A percentile compares a stretch with the other conserved stretches of the same genome.
Evolutionary conservation across 2,888 invertebrate genomes (phyloP).

Genomic region (Chrysolina oricalcia): DNA sequence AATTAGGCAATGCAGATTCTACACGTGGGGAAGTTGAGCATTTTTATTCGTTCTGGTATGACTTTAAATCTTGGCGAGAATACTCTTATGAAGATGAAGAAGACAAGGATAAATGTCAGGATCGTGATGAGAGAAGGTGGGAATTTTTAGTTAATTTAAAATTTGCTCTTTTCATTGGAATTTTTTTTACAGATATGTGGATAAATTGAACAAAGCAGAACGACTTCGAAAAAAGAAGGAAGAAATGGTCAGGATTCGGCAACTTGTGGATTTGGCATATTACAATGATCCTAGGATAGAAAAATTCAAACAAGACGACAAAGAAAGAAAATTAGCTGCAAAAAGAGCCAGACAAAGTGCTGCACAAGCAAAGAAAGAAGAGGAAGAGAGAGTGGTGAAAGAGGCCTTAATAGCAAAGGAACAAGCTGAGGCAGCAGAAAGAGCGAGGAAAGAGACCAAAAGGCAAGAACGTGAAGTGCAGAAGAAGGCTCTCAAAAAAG

Average conservation of each 20-base stretch:
- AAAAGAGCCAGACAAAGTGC: slow-evolving; percentile 92
- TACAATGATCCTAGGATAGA: slow-evolving; percentile 94
- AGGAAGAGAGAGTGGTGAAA: slow-evolving; percentile 84
- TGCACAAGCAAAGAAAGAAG: slow-evolving; percentile 86
- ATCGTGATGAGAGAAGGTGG: slow-evolving; percentile 90
- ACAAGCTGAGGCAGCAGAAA: slow-evolving; percentile 86
- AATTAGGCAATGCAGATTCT: slow-evolving; percentile 83
- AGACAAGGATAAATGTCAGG: slow-evolving; percentile 98
- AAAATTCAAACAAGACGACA: slow-evolving; percentile 94
- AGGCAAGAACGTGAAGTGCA: slow-evolving; percentile 89
- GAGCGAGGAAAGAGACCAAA: slow-evolving; percentile 85
- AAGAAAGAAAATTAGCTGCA: slow-evolving; percentile 89
- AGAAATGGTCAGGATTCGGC: slow-evolving; percentile 93
- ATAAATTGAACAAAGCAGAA: slow-evolving; percentile 96
- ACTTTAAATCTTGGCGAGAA: slow-evolving; percentile 99
- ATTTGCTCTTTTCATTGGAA: background rate
- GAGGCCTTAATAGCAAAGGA: slow-evolving; percentile 85
- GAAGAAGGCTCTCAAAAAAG: slow-evolving; percentile 90
- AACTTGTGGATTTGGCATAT: slow-evolving; percentile 95
- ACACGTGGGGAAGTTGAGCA: slow-evolving; percentile 89
- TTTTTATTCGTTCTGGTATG: slow-evolving; percentile 99
- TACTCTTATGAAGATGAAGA: slow-evolving; percentile 99
- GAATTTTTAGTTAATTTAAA: background rate
- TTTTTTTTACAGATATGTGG: slow-evolving; percentile 83
- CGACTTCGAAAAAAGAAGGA: slow-evolving; percentile 96